Conservation (phyloP, 2,888 invertebrate genomes). For the Linyphia triangularis region DNA sequence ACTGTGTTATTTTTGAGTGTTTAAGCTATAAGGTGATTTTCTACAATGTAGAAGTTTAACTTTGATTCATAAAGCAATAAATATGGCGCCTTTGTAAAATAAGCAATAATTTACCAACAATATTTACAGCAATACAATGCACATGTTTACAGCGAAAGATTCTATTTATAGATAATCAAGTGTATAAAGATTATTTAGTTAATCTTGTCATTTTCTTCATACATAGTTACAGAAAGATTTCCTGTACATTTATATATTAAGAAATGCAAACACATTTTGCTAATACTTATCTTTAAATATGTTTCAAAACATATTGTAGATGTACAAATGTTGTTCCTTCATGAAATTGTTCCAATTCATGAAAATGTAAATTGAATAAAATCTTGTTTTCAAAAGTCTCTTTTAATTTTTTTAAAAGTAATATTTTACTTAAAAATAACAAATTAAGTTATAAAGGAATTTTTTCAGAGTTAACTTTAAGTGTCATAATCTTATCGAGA, state of each 20-base stretch:
- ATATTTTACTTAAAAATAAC: too few relatives aligned
- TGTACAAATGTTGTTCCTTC: constrained; percentile 5
- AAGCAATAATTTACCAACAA: constrained; percentile 19
- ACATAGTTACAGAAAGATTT: constrained; percentile 7
- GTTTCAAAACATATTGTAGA: constrained; percentile 46
- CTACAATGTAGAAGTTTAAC: too few relatives aligned
- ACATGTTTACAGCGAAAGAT: neutral
- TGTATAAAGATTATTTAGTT: constrained; percentile 69
- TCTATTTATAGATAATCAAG: constrained; percentile 32
- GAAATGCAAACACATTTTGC: constrained; percentile 49
- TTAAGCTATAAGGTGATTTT: too few relatives aligned
- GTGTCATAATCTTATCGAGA: too few relatives aligned
- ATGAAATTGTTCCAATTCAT: constrained; percentile 38
- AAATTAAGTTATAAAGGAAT: too few relatives aligned
- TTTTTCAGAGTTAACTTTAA: too few relatives aligned
- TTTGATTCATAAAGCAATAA: constrained; percentile 9
- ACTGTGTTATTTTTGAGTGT: too few relatives aligned
- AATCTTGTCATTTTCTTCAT: constrained; percentile 37
- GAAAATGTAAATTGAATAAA: constrained; percentile 59
- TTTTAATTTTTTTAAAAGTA: too few relatives aligned
- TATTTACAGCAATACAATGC: neutral
- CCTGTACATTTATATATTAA: constrained; percentile 61
- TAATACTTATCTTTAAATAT: constrained; percentile 25
- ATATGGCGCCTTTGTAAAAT: neutral
- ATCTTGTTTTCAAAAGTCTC: constrained; percentile 54